A percentile compares a stretch with the other conserved stretches of the same genome.
Evolutionary conservation across 2,113 vertebrate species (phyloP).

Genomic region (Corythornis madagascariensis): DNA sequence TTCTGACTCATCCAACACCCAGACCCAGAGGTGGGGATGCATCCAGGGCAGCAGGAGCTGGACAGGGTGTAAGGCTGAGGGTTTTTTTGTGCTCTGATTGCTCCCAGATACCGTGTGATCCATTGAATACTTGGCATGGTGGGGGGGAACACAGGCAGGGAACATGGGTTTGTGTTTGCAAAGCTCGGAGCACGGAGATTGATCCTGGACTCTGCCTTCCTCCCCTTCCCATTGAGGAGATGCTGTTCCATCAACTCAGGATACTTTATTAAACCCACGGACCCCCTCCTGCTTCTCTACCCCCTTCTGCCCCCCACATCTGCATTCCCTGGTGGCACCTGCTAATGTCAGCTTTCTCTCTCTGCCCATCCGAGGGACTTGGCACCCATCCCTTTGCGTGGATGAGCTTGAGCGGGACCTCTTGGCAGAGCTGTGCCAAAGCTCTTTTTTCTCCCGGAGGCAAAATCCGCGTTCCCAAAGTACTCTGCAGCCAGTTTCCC

Average conservation of each 20-base stretch:
- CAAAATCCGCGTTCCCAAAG: conserved; percentile 49
- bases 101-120: background rate
- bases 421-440: background rate
- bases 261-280: background rate
- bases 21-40: background rate
- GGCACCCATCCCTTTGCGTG: background rate
- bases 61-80: background rate
- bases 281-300: background rate
- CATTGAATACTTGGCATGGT: background rate
- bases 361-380: background rate
- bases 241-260: background rate
- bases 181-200: fast-evolving
- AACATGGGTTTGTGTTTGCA: fast-evolving
- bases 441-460: conserved; percentile 39
- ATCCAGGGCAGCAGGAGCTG: background rate
- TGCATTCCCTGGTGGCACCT: background rate
- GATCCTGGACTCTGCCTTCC: background rate
- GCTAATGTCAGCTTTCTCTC: background rate
- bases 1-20: background rate
- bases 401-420: conserved; percentile 10
- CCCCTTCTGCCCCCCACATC: background rate
- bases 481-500: conserved; percentile 23
- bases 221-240: fast-evolving
- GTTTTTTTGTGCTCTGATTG: background rate
- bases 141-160: background rate